These are phyloP conservation scores for Nibea albiflora DNA, from an alignment of 2,113 vertebrate genomes.

Conservation along the genomic window DNA sequence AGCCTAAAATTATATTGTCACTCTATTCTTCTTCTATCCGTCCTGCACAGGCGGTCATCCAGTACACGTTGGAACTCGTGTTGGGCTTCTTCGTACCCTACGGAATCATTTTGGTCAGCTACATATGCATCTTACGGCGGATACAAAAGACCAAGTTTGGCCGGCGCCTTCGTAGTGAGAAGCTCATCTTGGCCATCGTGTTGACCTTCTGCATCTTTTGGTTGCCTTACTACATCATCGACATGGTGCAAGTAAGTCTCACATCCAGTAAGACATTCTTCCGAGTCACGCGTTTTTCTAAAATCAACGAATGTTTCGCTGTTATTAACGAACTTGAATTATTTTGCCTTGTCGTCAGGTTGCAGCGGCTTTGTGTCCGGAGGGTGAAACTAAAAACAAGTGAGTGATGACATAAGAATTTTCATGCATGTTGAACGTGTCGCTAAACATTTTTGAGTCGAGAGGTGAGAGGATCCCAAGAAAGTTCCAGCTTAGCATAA, in stretches of 20 bases:
- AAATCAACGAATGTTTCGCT: not conserved
- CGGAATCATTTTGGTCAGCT: slow-evolving; percentile 84
- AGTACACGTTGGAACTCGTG: slow-evolving; percentile 87
- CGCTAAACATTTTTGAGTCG: not conserved
- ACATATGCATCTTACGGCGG: slow-evolving; percentile 83
- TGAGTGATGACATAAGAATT: slow-evolving; percentile 42
- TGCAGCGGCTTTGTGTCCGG: slow-evolving; percentile 59
- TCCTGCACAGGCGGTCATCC: slow-evolving; percentile 77
- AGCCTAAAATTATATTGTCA: too few species aligned
- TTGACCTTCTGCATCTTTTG: slow-evolving; percentile 89
- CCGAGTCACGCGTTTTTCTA: not conserved
- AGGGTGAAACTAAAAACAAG: not conserved
- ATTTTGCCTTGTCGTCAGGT: slow-evolving; percentile 68
- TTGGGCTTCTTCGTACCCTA: slow-evolving; percentile 89
- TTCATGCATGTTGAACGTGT: not conserved
- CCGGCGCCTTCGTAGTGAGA: slow-evolving; percentile 83
- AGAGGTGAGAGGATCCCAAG: too few species aligned
- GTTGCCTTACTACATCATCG: slow-evolving; percentile 91
- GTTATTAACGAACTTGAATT: not conserved
- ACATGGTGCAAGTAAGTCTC: slow-evolving; percentile 85
- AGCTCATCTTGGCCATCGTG: slow-evolving; percentile 89
- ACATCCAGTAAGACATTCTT: not conserved
- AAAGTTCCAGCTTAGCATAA: too few species aligned
- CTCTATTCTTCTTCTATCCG: not conserved
- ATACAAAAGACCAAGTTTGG: slow-evolving; percentile 84